Percentiles rank a stretch among this genome's conserved stretches.
phyloP scores from a whole-genome alignment of 2,797 vertebrate genomes.

The Sorex maritimensis region DNA sequence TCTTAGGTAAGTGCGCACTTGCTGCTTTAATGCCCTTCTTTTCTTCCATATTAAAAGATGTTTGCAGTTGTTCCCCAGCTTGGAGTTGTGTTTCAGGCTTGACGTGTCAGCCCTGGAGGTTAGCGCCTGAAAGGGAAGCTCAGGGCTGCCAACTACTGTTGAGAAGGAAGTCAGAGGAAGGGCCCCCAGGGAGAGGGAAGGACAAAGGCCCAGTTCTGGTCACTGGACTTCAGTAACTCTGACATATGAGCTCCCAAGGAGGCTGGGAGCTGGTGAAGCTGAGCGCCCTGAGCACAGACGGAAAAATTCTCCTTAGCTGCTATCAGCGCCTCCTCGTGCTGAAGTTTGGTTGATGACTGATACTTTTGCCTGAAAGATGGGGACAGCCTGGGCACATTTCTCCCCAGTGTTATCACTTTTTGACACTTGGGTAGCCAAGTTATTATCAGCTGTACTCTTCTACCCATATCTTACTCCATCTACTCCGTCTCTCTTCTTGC shows the following conservation, averaged over 20 bases:
- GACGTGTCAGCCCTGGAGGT: neutral
- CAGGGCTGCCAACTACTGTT: slow-evolving; percentile 13
- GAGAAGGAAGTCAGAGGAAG: slow-evolving; percentile 41
- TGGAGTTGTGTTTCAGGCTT: neutral
- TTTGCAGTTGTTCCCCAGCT: slow-evolving; percentile 57
- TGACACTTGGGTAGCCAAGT: neutral
- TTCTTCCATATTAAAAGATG: neutral
- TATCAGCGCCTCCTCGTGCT: too few species aligned
- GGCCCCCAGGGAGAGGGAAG: neutral
- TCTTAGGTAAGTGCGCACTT: neutral
- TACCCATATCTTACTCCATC: neutral
- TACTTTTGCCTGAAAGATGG: too few species aligned
- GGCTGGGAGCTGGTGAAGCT: slow-evolving; percentile 21
- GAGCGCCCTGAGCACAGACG: neutral
- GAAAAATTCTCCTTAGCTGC: neutral
- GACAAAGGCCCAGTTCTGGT: slow-evolving; percentile 20
- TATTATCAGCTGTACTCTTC: slow-evolving; percentile 68
- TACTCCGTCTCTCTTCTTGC: neutral
- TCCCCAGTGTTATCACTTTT: too few species aligned
- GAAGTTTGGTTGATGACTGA: too few species aligned
- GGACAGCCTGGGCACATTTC: too few species aligned
- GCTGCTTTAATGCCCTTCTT: neutral
- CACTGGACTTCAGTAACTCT: neutral
- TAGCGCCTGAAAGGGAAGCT: neutral
- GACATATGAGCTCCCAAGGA: neutral